Evolutionary conservation across 2,888 invertebrate species (phyloP).

Genomic region (Axea sp.): DNA sequence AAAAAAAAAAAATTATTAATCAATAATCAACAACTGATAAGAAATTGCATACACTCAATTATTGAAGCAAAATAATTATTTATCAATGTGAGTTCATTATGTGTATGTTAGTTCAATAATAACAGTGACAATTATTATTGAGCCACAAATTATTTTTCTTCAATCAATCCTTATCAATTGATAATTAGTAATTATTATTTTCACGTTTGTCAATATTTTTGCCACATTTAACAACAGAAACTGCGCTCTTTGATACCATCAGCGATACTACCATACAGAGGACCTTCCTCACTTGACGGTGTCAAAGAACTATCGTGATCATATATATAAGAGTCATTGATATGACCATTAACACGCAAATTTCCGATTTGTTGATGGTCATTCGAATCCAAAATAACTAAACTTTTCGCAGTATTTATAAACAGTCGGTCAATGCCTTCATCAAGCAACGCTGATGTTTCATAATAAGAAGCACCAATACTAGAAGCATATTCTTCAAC

Average conservation of each 20-base stretch:
- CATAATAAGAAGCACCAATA: constrained; percentile 91
- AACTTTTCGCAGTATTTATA: constrained; percentile 83
- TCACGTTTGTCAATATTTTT: no score
- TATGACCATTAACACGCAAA: constrained; percentile 78
- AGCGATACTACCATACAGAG: constrained; percentile 83
- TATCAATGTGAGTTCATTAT: no score
- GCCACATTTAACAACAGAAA: constrained; percentile 25
- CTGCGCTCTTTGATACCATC: constrained; percentile 81
- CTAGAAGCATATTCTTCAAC: constrained; percentile 88
- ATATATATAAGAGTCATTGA: constrained; percentile 82
- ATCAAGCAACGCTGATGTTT: constrained; percentile 90
- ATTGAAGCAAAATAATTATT: no score
- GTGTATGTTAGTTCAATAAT: no score
- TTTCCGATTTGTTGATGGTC: constrained; percentile 61
- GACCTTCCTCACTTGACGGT: constrained; percentile 77
- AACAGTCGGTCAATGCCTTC: constrained; percentile 89
- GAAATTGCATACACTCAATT: no score
- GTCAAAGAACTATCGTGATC: constrained; percentile 64
- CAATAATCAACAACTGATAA: no score
- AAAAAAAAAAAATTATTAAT: no score
- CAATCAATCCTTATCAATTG: no score
- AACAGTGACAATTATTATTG: no score
- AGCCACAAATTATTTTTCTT: no score
- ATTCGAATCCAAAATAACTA: constrained; percentile 81
- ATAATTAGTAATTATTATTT: no score